Evolutionary conservation across 2,888 invertebrate species (phyloP).

Genomic region (Nipponacmea schrenckii): DNA sequence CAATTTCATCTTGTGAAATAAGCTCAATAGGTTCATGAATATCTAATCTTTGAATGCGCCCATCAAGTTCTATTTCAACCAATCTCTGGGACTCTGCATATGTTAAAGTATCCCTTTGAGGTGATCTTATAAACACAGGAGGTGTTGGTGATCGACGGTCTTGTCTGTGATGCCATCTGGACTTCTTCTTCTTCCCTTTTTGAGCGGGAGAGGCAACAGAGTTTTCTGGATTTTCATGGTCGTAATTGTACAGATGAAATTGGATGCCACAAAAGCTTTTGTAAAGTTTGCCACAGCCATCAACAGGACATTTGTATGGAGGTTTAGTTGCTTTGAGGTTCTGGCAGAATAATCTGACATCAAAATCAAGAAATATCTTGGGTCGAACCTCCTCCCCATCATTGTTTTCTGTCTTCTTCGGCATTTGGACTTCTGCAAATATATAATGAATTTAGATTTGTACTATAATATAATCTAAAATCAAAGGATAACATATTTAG

Average conservation of each 20-base stretch:
- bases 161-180: constrained; percentile 60
- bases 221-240: constrained; percentile 77
- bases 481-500: too few species aligned
- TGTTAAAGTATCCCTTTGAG: constrained; percentile 77
- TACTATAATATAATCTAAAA: too few species aligned
- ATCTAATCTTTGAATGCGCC: constrained; percentile 76
- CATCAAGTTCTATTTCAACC: constrained; percentile 88
- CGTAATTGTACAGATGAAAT: constrained; percentile 85
- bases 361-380: constrained; percentile 81
- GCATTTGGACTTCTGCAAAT: not conserved
- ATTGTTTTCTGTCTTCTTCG: not conserved
- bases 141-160: constrained; percentile 64
- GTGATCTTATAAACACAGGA: constrained; percentile 62
- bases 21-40: constrained; percentile 70
- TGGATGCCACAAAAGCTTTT: constrained; percentile 88
- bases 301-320: constrained; percentile 87
- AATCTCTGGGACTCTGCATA: constrained; percentile 87
- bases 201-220: constrained; percentile 47
- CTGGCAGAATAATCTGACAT: constrained; percentile 86
- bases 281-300: constrained; percentile 86
- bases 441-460: not conserved
- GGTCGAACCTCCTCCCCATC: not conserved
- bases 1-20: constrained; percentile 66
- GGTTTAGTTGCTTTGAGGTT: constrained; percentile 84
- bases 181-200: constrained; percentile 69